Evolutionary conservation across 37 sponge, comb jelly and placozoan species (phyloP), one percentile per base, ranked within the genome.

Genomic region (Petrosia ficiformis): DNA sequence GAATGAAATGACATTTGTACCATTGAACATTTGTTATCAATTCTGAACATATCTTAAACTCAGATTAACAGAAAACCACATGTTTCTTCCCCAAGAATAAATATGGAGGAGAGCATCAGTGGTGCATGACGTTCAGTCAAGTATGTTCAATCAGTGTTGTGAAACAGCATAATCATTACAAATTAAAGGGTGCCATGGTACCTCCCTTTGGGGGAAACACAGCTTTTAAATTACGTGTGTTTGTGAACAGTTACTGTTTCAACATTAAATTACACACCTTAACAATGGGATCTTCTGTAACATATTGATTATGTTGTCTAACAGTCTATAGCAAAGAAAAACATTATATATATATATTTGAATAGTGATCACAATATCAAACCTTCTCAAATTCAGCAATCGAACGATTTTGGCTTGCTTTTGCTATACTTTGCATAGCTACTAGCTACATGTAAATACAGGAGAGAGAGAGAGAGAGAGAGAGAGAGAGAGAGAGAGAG

Each of bases 371-470:
- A 58, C 14, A 11, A 72, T 35, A 5, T 0, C 79, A 28, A 0
- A 90, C 95, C 76, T 86, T 73, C 39, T 96, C 76, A 64, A 98
- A 90, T 39, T 96, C 91, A 29, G 91, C 76, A 0, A 98, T 74
- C 8, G 96, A 95, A 44, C 96, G 54, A 39, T 95, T 82, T 57
- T 90, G 71, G 39, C 99, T 89, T 25, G 96, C 93, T 29, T 87
- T 93, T 59, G 94, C 99, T 6, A 98, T 88, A 19, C 73, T 82
- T 68, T 89, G 83, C 90, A 98, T 98, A 6, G 91, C 93, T 16
- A 90, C 94, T 43, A 90, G 68, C 95, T 90, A 59, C 1, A 63
- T 26, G 24, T 19, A 48, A 14, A 48, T 48, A 48, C 14, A 48
- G 8, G 54, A 19, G 54, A 21, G 40, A 22, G 32, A 10, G 57